These are phyloP conservation scores for Vombatus ursinus DNA, from an alignment of 2,113 vertebrate species.

Conservation along the genomic window DNA sequence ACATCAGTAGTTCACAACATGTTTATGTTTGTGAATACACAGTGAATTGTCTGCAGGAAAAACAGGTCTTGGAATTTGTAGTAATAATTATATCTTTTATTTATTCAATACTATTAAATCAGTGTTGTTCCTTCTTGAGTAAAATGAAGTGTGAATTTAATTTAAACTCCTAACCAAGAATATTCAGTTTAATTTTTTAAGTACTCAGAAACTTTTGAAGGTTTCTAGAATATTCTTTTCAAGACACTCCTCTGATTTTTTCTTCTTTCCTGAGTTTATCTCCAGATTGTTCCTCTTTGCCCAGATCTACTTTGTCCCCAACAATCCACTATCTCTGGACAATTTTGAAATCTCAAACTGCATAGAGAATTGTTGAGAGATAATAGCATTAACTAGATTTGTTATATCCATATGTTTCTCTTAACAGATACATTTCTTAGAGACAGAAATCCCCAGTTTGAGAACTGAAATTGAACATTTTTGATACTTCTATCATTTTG, in stretches of 20 bases:
- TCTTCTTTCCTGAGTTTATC: background rate
- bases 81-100: background rate
- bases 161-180: background rate
- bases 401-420: background rate
- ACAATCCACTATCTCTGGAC: background rate
- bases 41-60: background rate
- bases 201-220: background rate
- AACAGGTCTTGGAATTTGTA: background rate
- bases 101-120: no score
- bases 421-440: constrained; percentile 28
- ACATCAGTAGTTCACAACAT: constrained; percentile 10
- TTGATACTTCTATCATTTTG: constrained; percentile 11
- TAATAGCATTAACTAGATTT: background rate
- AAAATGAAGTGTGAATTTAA: background rate
- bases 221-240: background rate
- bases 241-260: background rate
- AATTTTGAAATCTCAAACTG: constrained; percentile 7
- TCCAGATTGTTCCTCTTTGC: background rate
- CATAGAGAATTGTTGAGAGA: constrained; percentile 6
- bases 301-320: background rate
- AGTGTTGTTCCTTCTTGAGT: background rate
- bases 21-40: constrained; percentile 39
- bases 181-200: background rate
- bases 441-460: background rate
- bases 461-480: constrained; percentile 24